Evolutionary conservation across 2,113 vertebrate genomes (phyloP).

Genomic region (Fulmarus glacialis): DNA sequence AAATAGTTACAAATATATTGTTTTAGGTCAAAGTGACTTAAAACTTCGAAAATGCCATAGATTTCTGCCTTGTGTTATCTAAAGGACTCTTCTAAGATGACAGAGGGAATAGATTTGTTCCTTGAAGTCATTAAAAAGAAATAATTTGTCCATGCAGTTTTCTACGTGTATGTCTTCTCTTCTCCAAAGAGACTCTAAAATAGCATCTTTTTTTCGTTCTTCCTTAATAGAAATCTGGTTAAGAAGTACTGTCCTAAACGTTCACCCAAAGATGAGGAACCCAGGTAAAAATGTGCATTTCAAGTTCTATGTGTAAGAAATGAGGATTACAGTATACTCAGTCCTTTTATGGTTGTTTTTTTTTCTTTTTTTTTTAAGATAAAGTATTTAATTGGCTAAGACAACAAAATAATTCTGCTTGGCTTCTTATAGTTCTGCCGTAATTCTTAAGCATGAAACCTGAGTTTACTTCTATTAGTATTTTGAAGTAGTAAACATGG

Average conservation of each 20-base stretch:
- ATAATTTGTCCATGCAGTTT: not conserved
- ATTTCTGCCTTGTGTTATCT: not conserved
- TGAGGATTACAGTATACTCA: not conserved
- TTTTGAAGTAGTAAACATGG: not conserved
- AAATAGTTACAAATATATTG: not conserved
- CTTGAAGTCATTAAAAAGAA: not conserved
- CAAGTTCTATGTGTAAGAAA: not conserved
- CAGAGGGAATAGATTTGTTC: not conserved
- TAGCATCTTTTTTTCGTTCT: not conserved
- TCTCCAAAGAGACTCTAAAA: not conserved
- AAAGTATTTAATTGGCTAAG: not conserved
- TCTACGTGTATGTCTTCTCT: not conserved
- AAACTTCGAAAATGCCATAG: not conserved
- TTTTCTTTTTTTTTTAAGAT: not conserved
- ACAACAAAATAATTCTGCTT: not conserved
- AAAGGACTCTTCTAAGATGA: not conserved
- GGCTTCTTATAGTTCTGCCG: not conserved
- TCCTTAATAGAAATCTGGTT: conserved; percentile 86
- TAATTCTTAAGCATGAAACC: not conserved
- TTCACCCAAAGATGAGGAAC: conserved; percentile 94
- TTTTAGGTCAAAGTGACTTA: not conserved
- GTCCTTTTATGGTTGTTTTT: not conserved
- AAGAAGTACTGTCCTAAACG: conserved; percentile 98
- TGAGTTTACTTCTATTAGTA: not conserved
- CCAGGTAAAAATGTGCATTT: conserved; percentile 81